Evolutionary conservation across 2,888 invertebrate species (phyloP).

Genomic region (Dinocampus coccinellae): DNA sequence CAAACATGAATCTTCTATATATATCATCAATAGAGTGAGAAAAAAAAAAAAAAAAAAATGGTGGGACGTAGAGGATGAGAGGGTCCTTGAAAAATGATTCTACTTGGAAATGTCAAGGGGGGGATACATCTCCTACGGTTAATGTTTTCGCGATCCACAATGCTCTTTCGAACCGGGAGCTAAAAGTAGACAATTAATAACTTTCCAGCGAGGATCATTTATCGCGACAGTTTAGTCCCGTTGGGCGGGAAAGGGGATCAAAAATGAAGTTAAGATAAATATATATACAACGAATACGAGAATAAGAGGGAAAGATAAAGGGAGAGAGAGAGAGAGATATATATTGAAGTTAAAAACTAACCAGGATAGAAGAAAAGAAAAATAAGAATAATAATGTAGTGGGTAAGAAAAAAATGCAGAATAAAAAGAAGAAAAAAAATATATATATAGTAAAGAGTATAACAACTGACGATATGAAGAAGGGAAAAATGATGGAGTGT

Average conservation of each 20-base stretch:
- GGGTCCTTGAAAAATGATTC: conserved; percentile 65
- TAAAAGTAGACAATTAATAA: conserved; percentile 67
- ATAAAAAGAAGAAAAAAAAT: conserved; percentile 34
- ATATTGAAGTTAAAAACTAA: conserved; percentile 15
- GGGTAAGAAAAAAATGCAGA: not conserved
- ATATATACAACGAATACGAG: too few species aligned
- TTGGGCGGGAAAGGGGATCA: conserved; percentile 42
- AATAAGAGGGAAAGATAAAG: not conserved
- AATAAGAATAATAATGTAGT: conserved; percentile 33
- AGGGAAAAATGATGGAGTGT: conserved; percentile 34
- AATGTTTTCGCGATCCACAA: conserved; percentile 67
- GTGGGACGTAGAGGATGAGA: not conserved
- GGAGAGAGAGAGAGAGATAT: conserved; percentile 23
- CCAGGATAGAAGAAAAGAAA: conserved; percentile 42
- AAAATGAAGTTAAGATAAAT: too few species aligned
- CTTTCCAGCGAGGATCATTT: conserved; percentile 66
- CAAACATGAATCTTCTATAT: too few species aligned
- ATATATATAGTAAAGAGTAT: not conserved
- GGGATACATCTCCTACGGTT: conserved; percentile 59
- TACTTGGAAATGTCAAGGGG: conserved; percentile 48
- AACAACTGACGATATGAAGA: conserved; percentile 29
- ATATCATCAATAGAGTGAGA: too few species aligned
- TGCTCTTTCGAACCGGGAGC: conserved; percentile 58
- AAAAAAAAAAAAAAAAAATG: not conserved
- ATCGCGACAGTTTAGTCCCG: conserved; percentile 68